phyloP scores from a whole-genome alignment of 2,888 invertebrate species.

The Platerodrilus igneus region DNA sequence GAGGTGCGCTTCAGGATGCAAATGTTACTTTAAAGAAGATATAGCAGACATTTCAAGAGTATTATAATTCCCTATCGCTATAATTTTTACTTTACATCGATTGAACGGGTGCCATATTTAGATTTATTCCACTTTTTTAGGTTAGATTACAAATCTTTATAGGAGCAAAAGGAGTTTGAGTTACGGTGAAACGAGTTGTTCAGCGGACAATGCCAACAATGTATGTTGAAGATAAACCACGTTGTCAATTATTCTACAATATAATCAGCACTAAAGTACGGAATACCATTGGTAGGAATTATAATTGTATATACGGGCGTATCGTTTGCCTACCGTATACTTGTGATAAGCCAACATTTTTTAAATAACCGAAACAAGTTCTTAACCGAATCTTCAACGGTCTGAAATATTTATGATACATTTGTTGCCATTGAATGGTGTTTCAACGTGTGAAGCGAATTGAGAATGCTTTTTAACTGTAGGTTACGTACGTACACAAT shows the following conservation, averaged over 20 bases:
- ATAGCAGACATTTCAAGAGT: slow-evolving; percentile 12
- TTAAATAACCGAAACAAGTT: slow-evolving; percentile 43
- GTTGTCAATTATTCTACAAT: slow-evolving; percentile 44
- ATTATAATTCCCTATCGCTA: slow-evolving; percentile 9
- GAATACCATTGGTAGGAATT: slow-evolving; percentile 41
- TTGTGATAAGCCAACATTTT: slow-evolving; percentile 44
- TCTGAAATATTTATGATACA: slow-evolving; percentile 45
- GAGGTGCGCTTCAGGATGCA: slow-evolving; percentile 21
- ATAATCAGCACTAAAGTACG: slow-evolving; percentile 42
- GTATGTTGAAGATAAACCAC: slow-evolving; percentile 32
- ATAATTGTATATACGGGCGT: slow-evolving; percentile 42
- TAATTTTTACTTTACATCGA: slow-evolving; percentile 7
- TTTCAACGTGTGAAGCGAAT: slow-evolving; percentile 45
- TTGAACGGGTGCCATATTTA: not conserved
- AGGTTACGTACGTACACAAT: too few relatives aligned
- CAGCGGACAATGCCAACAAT: too few relatives aligned
- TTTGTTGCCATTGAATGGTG: slow-evolving; percentile 46
- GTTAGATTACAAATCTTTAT: too few relatives aligned
- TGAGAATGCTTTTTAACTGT: slow-evolving; percentile 41
- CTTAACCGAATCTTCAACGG: slow-evolving; percentile 37
- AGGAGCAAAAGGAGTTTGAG: too few relatives aligned
- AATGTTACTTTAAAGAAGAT: slow-evolving; percentile 18
- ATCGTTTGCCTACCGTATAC: slow-evolving; percentile 43
- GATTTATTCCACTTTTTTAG: too few relatives aligned
- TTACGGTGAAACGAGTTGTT: too few relatives aligned